Base-by-base conservation (phyloP, 2,797 vertebrate species). In the Poliocrania exsul region DNA sequence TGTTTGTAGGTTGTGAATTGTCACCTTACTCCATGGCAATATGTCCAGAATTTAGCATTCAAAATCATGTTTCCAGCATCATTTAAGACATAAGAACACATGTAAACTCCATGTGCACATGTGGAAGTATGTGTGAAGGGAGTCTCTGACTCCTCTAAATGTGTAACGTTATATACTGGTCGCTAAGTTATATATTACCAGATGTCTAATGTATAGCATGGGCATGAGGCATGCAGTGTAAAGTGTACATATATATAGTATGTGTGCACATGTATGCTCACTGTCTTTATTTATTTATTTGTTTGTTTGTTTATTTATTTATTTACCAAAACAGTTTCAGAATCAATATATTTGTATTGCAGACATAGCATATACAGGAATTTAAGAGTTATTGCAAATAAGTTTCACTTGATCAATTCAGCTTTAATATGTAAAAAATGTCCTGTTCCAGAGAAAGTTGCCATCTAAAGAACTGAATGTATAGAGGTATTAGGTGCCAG, bases 191-290 rank as follows among this genome's bases (percentile, higher is more conserved):
- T 28, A 2, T 25, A 6, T 29, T 46, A 0, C 9, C 49, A 2
- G 7, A 5, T 8, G 2, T n/a, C 4, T 8, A 15, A 10, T 13
- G 29, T 10, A 19, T 1, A 35, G 16, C 4, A 3, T 44, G 29
- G n/a, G 12, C 5, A 3, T 18, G 40, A 54, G 54, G 13, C 2
- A 1, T 29, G 28, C n/a, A 13, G 12, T 12, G 26, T 29, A 6
- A 69, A 61, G 15, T 37, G 5, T 33, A 3, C 17, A 3, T 17
- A 15, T 8, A 10, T 62, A 18, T 15, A 38, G 47, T 44, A 25
- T 44, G 19, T 44, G 19, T 44, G 44, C 40, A 42, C 40, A 17
- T 42, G 40, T 16, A 42, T 42, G 40, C 40, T 42, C 16, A 17
- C 40, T 42, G 40, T 42, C 40, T 42, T 42, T 42, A 37, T 37